Base-by-base conservation (phyloP, 2,113 vertebrate species). In the Formicarius rufipectus region DNA sequence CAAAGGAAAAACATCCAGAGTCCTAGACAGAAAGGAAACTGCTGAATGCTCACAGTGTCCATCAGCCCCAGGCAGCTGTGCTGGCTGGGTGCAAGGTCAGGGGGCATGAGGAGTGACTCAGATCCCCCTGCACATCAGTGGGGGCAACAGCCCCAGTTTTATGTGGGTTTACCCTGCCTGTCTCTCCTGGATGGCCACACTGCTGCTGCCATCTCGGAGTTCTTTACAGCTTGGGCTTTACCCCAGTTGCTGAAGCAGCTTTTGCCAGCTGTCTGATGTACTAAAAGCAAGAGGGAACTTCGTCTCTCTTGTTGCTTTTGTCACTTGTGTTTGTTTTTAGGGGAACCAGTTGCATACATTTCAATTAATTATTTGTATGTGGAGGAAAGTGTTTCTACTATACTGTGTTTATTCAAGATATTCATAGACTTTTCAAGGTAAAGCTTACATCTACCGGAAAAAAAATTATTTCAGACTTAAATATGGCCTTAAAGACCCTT, bases 121-220 rank as follows among this genome's bases (percentile, higher is more conserved):
- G 31, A 24, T 9, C 12, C 8, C 24, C 28, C 25, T 52, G 50
- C 25, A 52, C 50, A 52, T 27, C 50, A 25, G 42, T 8, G 30
- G 10, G 55, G 39, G 10, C 53, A 60, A 47, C 10, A 76, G 22
- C 19, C 21, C 59, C 21, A 4, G 4, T 10, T 53, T 30, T 20
- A 1, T 42, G 25, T 35, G n/a, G n/a, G 9, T 55, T 78, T 35
- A 10, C 31, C 27, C 33, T 45, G 20, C 30, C 44, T 30, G 15
- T 18, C 27, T 16, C 49, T 63, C 39, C 6, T 17, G n/a, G 7
- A 10, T 0, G 1, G 12, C 12, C 4, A 0, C 28, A 4, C 15
- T 45, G 18, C 31, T 47, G 42, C 39, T 59, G 21, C 30, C 49
- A 22, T 50, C 52, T 72, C 10, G 10, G 1, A 6, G 1, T 0